Evolutionary conservation across 1,140 invertebrate genomes (phyloP).

Genomic region (Brachionus rotundiformis): DNA sequence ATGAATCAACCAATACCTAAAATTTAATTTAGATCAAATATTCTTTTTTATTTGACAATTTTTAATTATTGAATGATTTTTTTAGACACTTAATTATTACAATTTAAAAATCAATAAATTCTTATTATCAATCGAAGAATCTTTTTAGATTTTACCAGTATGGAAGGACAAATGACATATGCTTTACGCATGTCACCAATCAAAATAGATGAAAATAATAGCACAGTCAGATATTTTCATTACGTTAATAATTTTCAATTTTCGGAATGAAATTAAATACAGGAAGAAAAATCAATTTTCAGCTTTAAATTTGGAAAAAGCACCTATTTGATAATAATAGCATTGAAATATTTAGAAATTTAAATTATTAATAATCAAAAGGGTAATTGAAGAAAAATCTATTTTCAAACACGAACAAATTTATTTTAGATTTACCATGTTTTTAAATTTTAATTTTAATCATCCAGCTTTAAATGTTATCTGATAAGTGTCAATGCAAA

Average conservation of each 20-base stretch:
- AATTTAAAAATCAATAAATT: conserved; percentile 18
- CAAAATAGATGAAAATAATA: not conserved
- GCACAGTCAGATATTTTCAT: not conserved
- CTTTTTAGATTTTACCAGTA: not conserved
- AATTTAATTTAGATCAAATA: not conserved
- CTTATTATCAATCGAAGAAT: not conserved
- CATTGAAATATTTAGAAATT: not conserved
- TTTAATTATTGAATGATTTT: too few relatives aligned
- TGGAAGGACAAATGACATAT: not conserved
- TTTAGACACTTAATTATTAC: not conserved
- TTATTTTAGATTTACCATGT: not conserved
- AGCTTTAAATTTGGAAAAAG: not conserved
- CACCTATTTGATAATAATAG: not conserved
- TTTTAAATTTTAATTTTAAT: not conserved
- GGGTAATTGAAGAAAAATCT: not conserved
- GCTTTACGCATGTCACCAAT: not conserved
- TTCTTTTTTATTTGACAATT: not conserved
- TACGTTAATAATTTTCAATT: not conserved
- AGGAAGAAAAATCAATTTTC: conserved; percentile 9
- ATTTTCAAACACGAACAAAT: not conserved
- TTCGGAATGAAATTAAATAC: conserved; percentile 3
- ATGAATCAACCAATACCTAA: not conserved
- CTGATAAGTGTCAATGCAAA: not conserved
- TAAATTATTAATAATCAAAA: not conserved
- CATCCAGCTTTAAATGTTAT: not conserved